Conservation (phyloP, 2,113 vertebrate species). For the Gymnogyps californianus region DNA sequence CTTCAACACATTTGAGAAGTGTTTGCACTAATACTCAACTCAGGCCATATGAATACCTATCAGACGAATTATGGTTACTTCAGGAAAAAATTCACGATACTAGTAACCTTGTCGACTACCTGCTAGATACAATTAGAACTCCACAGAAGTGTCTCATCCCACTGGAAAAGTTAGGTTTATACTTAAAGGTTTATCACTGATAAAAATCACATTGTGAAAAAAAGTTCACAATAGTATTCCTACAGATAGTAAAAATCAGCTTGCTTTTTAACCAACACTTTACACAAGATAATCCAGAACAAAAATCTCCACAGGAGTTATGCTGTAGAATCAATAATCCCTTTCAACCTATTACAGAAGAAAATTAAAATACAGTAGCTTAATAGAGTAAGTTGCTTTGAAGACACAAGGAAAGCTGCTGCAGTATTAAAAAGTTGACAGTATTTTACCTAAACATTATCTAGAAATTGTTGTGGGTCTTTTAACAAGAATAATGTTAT, state of each 20-base stretch:
- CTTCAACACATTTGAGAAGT: neutral
- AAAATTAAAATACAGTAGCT: neutral
- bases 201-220: neutral
- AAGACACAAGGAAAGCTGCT: neutral
- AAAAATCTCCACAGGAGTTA: neutral
- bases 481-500: neutral
- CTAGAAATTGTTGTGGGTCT: neutral
- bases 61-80: neutral
- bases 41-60: neutral
- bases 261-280: neutral
- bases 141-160: neutral
- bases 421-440: neutral
- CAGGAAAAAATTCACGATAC: neutral
- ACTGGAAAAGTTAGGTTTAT: neutral
- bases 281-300: neutral
- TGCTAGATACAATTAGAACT: neutral
- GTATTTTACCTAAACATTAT: neutral
- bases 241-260: neutral
- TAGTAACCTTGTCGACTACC: accelerated
- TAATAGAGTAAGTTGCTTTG: neutral
- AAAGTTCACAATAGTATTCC: neutral
- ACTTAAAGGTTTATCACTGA: neutral
- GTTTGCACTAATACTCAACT: neutral
- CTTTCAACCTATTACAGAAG: neutral
- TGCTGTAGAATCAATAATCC: neutral